These are phyloP conservation scores for Condylura cristata DNA, from an alignment of 2,113 vertebrate species.

Conservation along the genomic window DNA sequence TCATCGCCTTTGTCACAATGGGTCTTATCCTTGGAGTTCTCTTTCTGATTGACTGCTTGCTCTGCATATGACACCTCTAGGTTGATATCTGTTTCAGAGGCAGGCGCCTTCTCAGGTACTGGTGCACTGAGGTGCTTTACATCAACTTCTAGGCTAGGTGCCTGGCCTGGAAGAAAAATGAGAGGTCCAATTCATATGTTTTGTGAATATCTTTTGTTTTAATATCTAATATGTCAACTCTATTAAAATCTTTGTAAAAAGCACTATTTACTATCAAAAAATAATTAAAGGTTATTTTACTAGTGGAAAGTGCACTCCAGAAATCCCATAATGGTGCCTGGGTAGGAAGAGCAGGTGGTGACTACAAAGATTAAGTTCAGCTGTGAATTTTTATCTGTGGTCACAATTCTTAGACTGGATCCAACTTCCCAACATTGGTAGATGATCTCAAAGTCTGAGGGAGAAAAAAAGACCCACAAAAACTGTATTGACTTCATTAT, in stretches of 20 bases:
- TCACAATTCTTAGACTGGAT: not conserved
- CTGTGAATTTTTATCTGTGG: not conserved
- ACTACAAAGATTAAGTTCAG: not conserved
- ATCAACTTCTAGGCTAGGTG: conserved; percentile 58
- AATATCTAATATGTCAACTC: not conserved
- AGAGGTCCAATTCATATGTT: not conserved
- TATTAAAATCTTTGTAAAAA: not conserved
- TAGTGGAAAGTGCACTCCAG: not conserved
- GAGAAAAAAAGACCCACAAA: not conserved
- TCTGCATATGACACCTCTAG: conserved; percentile 96
- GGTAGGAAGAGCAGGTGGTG: no score
- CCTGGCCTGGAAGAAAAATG: conserved; percentile 60
- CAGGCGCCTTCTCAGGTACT: conserved; percentile 53
- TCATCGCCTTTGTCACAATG: conserved; percentile 85
- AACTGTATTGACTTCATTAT: not conserved
- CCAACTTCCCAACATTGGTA: not conserved
- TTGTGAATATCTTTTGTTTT: not conserved
- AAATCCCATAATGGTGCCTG: not conserved
- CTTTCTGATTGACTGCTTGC: conserved; percentile 92
- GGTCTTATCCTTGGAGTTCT: conserved; percentile 81
- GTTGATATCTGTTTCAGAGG: conserved; percentile 91
- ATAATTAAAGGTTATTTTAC: not conserved
- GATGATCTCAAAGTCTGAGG: not conserved
- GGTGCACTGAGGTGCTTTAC: conserved; percentile 52
- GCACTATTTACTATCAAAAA: not conserved